A percentile compares a stretch with the other conserved stretches of the same genome.
These are phyloP conservation scores for Shargacucullia verbasci DNA, from an alignment of 2,888 invertebrate genomes.

Conservation along the genomic window DNA sequence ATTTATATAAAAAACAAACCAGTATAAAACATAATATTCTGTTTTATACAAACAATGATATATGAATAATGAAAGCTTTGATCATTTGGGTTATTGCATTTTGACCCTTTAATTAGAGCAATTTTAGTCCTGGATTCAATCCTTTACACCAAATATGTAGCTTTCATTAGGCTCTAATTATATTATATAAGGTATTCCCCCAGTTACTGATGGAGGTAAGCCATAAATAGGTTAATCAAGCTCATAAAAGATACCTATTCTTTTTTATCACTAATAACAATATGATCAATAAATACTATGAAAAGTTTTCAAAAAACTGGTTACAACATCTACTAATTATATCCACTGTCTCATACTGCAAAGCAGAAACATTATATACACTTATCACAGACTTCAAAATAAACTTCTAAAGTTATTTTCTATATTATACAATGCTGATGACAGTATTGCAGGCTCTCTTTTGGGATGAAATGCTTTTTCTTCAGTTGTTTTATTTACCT, in stretches of 20 bases:
- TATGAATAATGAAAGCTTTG: too few species aligned
- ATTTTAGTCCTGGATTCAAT: too few species aligned
- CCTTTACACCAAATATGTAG: too few species aligned
- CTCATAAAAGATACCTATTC: neutral
- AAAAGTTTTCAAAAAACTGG: slow-evolving; percentile 45
- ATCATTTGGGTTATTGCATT: too few species aligned
- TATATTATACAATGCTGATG: slow-evolving; percentile 77
- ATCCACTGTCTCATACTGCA: slow-evolving; percentile 21
- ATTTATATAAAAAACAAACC: too few species aligned
- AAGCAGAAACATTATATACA: slow-evolving; percentile 28
- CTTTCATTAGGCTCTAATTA: too few species aligned
- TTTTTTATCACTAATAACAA: slow-evolving; percentile 2
- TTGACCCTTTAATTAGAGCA: too few species aligned
- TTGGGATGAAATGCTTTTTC: slow-evolving; percentile 62
- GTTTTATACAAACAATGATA: too few species aligned
- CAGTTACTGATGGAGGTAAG: too few species aligned
- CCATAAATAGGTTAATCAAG: neutral
- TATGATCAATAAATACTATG: slow-evolving; percentile 48
- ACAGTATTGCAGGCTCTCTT: slow-evolving; percentile 75
- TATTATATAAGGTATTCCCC: too few species aligned
- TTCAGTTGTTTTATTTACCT: slow-evolving; percentile 50
- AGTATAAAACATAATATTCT: too few species aligned
- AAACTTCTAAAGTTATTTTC: slow-evolving; percentile 84
- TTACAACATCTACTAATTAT: slow-evolving; percentile 34
- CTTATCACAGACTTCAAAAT: slow-evolving; percentile 70